Conservation (phyloP, 2,888 invertebrate species). For the Euzophera pinguis region DNA sequence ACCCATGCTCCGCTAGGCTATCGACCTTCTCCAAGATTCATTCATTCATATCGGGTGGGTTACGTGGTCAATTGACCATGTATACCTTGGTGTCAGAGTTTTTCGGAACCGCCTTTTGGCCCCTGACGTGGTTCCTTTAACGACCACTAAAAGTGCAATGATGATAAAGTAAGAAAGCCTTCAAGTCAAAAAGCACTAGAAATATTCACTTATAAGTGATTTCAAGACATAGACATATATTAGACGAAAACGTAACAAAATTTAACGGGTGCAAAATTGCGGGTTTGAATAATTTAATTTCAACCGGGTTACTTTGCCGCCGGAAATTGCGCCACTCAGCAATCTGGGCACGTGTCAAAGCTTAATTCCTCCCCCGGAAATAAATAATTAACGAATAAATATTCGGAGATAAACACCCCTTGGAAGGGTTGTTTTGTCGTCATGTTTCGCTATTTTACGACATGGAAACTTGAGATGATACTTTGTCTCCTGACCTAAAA, state of each 20-base stretch:
- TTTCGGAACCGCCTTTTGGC: too few relatives aligned
- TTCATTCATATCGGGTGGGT: too few relatives aligned
- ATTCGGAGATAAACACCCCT: constrained; percentile 13
- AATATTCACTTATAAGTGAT: not conserved
- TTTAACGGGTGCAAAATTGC: constrained; percentile 4
- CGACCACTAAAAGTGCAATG: too few relatives aligned
- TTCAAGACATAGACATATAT: not conserved
- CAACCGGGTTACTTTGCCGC: not conserved
- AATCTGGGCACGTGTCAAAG: constrained; percentile 14
- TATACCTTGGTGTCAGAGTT: too few relatives aligned
- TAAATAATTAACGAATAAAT: constrained; percentile 16
- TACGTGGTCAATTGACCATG: too few relatives aligned
- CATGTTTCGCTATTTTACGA: constrained; percentile 1
- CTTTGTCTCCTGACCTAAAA: not conserved
- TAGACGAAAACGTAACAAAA: not conserved
- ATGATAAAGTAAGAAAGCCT: too few relatives aligned
- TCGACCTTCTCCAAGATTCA: too few relatives aligned
- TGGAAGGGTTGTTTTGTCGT: constrained; percentile 6
- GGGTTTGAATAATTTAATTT: not conserved
- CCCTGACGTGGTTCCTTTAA: too few relatives aligned
- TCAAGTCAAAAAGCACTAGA: too few relatives aligned
- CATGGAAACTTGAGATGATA: not conserved
- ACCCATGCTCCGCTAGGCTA: too few relatives aligned
- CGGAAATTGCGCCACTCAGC: constrained; percentile 12
- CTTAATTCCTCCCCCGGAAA: constrained; percentile 12